Evolutionary conservation across 2,888 invertebrate genomes (phyloP), one percentile per base, ranked within the genome.

Genomic region (Blastobasis lacticolella): DNA sequence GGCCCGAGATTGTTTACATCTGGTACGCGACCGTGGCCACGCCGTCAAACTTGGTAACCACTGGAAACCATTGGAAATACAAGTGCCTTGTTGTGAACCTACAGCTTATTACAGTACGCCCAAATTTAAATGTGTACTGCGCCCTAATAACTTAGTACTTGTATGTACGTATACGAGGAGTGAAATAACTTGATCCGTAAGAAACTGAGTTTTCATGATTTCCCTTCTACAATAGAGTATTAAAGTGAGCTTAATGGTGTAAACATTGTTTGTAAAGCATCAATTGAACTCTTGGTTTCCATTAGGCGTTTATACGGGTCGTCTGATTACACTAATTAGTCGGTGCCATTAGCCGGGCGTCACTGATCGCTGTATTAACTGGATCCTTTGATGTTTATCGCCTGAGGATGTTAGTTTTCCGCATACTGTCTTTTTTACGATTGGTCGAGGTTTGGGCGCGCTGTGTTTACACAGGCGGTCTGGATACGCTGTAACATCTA

Each of bases 351-450:
- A 79, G 77, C 60, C 69, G 67, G 71, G 66, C 74, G 71, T 69
- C 78, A 85, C 79, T 84, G 86, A 85, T 85, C 76, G 76, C 75
- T 81, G 77, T 81, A 84, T 84, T 77, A 81, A 75, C 77, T 67
- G 55, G 59, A 46, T 58, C 69, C 82, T 87, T 88, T 88, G 87
- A 88, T 71, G 71, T 87, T 83, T 81, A 85, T 73, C 67, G 73
- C 61, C 66, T 69, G 71, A 86, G 87, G 87, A 87, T 88, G 88
- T 88, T 88, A 87, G 87, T 88, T 87, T 87, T 86, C 87, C 86
- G 84, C 85, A 84, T 78, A 84, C 78, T 84, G 83, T 78, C 82
- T 87, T 87, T 87, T 23, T 88, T 87, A 86, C 86, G 80, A 85
- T 87, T 86, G 86, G 78, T 78, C 75, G 82, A 86, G 85, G 85